Base-by-base conservation (phyloP, 2,888 invertebrate genomes). In the Linnaemya vulpina region DNA sequence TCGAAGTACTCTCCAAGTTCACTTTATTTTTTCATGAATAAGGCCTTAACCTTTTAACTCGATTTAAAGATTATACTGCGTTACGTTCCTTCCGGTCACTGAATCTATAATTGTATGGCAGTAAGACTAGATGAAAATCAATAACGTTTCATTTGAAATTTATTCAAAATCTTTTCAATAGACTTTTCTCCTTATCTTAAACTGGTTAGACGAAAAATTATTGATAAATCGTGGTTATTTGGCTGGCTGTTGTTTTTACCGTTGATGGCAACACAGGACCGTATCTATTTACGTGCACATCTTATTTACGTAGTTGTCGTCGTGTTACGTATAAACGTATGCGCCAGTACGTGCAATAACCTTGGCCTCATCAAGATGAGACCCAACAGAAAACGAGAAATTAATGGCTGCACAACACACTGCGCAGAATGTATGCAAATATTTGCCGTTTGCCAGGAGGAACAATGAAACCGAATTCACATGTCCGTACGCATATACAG, bases 281-380 rank as follows among this genome's bases (percentile, higher is more conserved):
- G 20, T 20, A 62, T 22, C 3, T 25, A 35, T 7, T 8, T 60
- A 49, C 22, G 10, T 1, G 30, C 25, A 43, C 43, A 25, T 30
- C n/a, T 60, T 49, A 62, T 62, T 53, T 40, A 55, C 63, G 63
- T 53, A 75, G 20, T 74, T 30, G 30, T 30, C 11, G 30, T 17
- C 11, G 30, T 17, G n/a, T 10, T 55, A 67, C 35, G 46, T 68
- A 25, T 38, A 62, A 15, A 30, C n/a, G 40, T 55, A 71, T 51
- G 8, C 11, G n/a, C 62, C 49, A 46, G 7, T 43, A 73, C 63
- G 71, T 65, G 40, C 60, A 75, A 62, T 82, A 85, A 85, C 85
- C 85, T 85, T 85, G 85, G 85, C 85, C 85, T 85, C 71, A 81
- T 78, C 81, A 60, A 81, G 38, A 74, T 67, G 25, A 58, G n/a